These are phyloP conservation scores for Gadus chalcogrammus DNA, from an alignment of 2,113 vertebrate species.

Conservation along the genomic window DNA sequence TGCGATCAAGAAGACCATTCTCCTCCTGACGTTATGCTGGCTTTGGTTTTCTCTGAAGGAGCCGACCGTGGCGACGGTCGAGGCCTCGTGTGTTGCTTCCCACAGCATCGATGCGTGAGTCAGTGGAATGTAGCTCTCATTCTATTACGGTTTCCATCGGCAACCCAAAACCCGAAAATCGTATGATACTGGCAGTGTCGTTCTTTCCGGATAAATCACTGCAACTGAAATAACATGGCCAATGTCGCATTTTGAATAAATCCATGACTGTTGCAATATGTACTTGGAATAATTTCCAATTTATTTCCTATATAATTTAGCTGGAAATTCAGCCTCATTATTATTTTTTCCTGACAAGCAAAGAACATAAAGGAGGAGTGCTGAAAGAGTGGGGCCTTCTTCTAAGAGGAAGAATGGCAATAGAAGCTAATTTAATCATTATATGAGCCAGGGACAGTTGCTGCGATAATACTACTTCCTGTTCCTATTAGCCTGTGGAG, in stretches of 20 bases:
- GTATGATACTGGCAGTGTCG: slow-evolving; percentile 33
- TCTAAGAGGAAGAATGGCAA: neutral
- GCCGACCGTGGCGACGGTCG: too few species aligned
- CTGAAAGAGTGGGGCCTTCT: neutral
- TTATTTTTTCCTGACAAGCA: slow-evolving; percentile 9
- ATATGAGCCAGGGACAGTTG: neutral
- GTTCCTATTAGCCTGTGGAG: neutral
- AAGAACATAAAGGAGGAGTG: neutral
- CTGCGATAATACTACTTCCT: too few species aligned
- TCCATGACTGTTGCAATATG: slow-evolving; percentile 30
- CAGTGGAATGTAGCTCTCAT: slow-evolving; percentile 20
- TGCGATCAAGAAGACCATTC: too few species aligned
- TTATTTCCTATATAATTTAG: slow-evolving; percentile 37
- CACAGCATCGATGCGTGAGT: neutral
- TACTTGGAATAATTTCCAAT: slow-evolving; percentile 17
- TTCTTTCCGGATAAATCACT: slow-evolving; percentile 29
- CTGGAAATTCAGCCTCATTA: neutral
- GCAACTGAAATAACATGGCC: slow-evolving; percentile 46
- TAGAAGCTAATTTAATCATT: neutral
- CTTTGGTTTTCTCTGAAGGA: too few species aligned
- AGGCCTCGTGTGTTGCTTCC: too few species aligned
- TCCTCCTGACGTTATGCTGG: too few species aligned
- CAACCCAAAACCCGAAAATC: slow-evolving; percentile 41
- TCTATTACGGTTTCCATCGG: slow-evolving; percentile 37
- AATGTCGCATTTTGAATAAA: slow-evolving; percentile 38